Conservation (phyloP, 2,888 invertebrate species). For the Phyllotreta cruciferae region DNA sequence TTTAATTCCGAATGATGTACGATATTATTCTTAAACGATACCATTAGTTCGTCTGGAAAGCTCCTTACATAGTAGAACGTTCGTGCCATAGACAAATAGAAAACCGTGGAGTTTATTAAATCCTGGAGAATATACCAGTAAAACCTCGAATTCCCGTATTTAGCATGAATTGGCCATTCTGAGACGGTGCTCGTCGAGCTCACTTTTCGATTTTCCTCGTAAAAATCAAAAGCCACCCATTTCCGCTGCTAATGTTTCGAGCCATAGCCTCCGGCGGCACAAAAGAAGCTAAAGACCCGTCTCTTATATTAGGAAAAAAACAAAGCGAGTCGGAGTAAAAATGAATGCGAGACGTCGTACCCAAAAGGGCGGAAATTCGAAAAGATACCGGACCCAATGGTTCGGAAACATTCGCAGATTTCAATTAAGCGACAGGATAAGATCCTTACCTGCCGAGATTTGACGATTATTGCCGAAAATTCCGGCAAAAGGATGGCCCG, state of each 20-base stretch:
- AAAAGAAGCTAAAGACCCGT: slow-evolving; percentile 21
- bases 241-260: slow-evolving; percentile 30
- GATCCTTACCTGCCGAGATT: slow-evolving; percentile 51
- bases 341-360: slow-evolving; percentile 32
- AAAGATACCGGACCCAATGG: slow-evolving; percentile 47
- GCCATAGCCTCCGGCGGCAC: slow-evolving; percentile 19
- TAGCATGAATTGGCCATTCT: slow-evolving; percentile 26
- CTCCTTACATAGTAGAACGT: too few species aligned
- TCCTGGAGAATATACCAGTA: slow-evolving; percentile 1
- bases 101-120: neutral
- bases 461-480: slow-evolving; percentile 53
- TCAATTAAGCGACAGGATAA: slow-evolving; percentile 53
- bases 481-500: slow-evolving; percentile 45
- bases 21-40: too few species aligned
- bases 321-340: slow-evolving; percentile 15
- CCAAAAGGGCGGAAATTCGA: slow-evolving; percentile 48
- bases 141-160: slow-evolving; percentile 14
- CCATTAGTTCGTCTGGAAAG: too few species aligned
- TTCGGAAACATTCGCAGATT: slow-evolving; percentile 52
- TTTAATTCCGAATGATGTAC: too few species aligned
- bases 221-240: slow-evolving; percentile 30
- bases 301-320: slow-evolving; percentile 22
- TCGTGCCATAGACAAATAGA: too few species aligned
- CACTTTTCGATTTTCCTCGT: slow-evolving; percentile 25
- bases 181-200: slow-evolving; percentile 19